phyloP scores from a whole-genome alignment of 2,888 invertebrate species.

The Sipha maydis region DNA sequence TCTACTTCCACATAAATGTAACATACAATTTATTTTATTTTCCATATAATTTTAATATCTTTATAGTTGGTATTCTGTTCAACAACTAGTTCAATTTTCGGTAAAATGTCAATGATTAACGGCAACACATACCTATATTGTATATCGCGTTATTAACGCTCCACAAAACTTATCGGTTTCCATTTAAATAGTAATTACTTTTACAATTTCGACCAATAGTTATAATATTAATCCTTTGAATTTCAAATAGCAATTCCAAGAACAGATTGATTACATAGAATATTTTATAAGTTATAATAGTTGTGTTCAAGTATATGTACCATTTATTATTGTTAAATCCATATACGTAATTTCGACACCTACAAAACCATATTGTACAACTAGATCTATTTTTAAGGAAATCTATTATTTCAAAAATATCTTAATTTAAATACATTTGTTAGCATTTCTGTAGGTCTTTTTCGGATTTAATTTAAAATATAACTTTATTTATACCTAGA shows the following conservation, averaged over 20 bases:
- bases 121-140: neutral
- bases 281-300: neutral
- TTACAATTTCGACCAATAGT: neutral
- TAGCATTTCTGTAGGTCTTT: neutral
- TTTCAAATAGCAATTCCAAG: neutral
- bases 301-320: neutral
- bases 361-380: too few relatives aligned
- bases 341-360: too few relatives aligned
- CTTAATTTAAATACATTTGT: neutral
- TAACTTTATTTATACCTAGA: too few relatives aligned
- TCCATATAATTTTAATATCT: neutral
- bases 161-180: neutral
- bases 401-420: neutral
- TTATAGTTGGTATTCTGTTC: neutral
- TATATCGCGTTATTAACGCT: neutral
- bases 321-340: neutral
- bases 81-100: neutral
- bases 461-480: too few relatives aligned
- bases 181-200: neutral
- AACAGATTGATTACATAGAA: neutral
- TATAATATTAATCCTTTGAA: neutral
- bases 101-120: neutral
- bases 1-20: neutral
- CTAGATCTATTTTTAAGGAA: neutral
- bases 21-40: neutral